These are phyloP conservation scores for Microcaecilia unicolor DNA, from an alignment of 2,797 vertebrate genomes.

Conservation along the genomic window DNA sequence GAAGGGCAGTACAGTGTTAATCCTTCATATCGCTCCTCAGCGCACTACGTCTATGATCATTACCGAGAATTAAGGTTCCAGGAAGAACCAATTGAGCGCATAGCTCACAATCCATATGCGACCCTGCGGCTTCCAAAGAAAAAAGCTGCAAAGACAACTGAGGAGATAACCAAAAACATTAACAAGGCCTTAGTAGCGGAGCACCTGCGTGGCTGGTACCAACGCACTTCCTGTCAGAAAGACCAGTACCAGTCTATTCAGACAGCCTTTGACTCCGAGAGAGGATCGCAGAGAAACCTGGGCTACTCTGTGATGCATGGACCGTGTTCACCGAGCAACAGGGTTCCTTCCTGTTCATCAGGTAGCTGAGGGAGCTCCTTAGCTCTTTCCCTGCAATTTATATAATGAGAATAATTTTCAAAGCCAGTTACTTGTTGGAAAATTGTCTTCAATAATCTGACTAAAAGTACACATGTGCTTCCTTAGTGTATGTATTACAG, in stretches of 20 bases:
- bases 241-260: constrained; percentile 55
- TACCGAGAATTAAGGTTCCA: constrained; percentile 57
- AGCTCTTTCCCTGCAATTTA: too few relatives aligned
- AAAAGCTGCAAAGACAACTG: constrained; percentile 53
- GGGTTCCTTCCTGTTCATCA: constrained; percentile 68
- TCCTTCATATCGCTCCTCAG: constrained; percentile 56
- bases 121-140: constrained; percentile 76
- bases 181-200: constrained; percentile 85
- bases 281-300: constrained; percentile 73
- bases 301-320: constrained; percentile 68
- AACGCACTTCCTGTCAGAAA: constrained; percentile 74
- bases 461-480: too few relatives aligned
- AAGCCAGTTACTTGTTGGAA: too few relatives aligned
- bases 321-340: constrained; percentile 63
- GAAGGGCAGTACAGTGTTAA: constrained; percentile 90
- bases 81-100: constrained; percentile 61
- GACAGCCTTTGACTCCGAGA: constrained; percentile 65
- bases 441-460: too few relatives aligned
- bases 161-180: constrained; percentile 71
- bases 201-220: constrained; percentile 90
- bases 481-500: too few relatives aligned
- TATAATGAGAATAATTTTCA: too few relatives aligned
- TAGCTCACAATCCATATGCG: constrained; percentile 76
- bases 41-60: constrained; percentile 57
- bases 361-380: too few relatives aligned